A percentile compares a stretch with the other conserved stretches of the same genome.
These are phyloP conservation scores for Tinea trinotella DNA, from an alignment of 2,888 invertebrate species.

Conservation along the genomic window DNA sequence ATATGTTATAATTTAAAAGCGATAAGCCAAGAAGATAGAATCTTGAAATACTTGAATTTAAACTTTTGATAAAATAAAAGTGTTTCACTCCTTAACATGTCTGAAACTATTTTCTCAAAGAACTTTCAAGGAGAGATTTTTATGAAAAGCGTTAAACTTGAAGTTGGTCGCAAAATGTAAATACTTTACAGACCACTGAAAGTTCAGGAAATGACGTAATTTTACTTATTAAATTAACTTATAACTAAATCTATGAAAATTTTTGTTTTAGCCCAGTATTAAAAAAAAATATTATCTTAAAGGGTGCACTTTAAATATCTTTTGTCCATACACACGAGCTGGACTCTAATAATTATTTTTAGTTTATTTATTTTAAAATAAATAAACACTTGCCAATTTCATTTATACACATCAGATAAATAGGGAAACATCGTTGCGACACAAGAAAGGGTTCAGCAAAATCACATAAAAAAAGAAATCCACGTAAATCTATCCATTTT, in stretches of 20 bases:
- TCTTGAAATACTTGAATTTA: not conserved
- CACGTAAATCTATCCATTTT: not conserved
- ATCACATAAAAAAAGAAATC: not conserved
- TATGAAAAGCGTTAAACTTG: slow-evolving; percentile 7
- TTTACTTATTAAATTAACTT: no score
- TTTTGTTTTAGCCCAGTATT: no score
- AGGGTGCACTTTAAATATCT: no score
- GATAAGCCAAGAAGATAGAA: not conserved
- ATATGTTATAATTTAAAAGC: no score
- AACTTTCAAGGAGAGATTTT: slow-evolving; percentile 13
- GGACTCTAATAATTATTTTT: no score
- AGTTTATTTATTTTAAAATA: no score
- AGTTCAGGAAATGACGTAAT: no score
- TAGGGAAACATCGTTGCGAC: not conserved
- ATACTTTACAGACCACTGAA: not conserved
- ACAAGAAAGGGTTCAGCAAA: not conserved
- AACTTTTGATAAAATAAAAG: slow-evolving; percentile 7
- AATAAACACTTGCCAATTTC: no score
- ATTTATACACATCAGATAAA: not conserved
- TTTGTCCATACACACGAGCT: no score
- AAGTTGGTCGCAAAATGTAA: not conserved
- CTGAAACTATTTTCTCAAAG: slow-evolving; percentile 11
- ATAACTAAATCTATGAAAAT: no score
- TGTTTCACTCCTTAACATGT: slow-evolving; percentile 14
- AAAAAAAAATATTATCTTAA: no score